phyloP scores from a whole-genome alignment of 2,797 vertebrate genomes.

The Schizopygopsis pylzovi region DNA sequence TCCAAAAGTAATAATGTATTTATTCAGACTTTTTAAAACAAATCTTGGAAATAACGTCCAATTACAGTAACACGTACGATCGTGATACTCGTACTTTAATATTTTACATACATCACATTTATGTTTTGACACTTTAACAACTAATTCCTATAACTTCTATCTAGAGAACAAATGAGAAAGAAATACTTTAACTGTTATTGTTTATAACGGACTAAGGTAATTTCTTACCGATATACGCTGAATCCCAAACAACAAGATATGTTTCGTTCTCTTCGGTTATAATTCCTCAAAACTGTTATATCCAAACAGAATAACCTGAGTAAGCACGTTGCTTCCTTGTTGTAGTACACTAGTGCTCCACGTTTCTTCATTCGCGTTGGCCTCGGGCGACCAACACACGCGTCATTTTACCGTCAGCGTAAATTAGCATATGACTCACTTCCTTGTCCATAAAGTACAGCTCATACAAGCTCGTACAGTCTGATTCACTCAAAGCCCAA shows the following conservation, averaged over 20 bases:
- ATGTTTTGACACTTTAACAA: not conserved
- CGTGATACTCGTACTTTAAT: not conserved
- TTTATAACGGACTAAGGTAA: not conserved
- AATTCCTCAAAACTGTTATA: slow-evolving; percentile 19
- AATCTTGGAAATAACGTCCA: not conserved
- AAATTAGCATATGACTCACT: slow-evolving; percentile 76
- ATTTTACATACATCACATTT: not conserved
- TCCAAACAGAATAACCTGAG: not conserved
- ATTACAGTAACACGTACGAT: not conserved
- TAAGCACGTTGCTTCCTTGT: slow-evolving; percentile 76
- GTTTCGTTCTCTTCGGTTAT: not conserved
- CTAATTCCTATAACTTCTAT: not conserved
- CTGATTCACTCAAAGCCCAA: not conserved
- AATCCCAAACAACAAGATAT: not conserved
- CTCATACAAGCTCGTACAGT: not conserved
- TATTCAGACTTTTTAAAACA: no score
- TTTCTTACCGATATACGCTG: slow-evolving; percentile 6
- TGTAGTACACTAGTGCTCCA: slow-evolving; percentile 54
- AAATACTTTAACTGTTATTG: not conserved
- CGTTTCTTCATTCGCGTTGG: slow-evolving; percentile 56
- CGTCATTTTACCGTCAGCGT: slow-evolving; percentile 73
- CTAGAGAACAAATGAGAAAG: not conserved
- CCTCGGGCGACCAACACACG: slow-evolving; percentile 26
- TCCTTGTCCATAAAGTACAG: slow-evolving; percentile 66
- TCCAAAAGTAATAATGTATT: not conserved